These are phyloP conservation scores for Reticulitermes speratus DNA, from an alignment of 1,140 invertebrate species.

Conservation along the genomic window DNA sequence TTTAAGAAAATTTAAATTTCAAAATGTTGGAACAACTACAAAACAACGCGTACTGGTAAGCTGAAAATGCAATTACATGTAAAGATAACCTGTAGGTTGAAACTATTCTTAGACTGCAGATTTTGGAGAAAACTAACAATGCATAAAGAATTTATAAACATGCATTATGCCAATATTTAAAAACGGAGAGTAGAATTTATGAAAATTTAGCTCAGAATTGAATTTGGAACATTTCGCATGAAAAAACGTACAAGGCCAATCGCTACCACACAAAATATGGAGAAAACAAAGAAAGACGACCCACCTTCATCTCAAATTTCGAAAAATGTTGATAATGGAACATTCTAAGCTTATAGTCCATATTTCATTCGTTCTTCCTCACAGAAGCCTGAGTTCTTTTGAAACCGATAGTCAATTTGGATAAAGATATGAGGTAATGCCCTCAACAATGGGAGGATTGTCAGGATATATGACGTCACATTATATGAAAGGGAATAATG, in stretches of 20 bases:
- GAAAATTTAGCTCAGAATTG: not conserved
- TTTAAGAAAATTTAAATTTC: no score
- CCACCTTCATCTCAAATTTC: not conserved
- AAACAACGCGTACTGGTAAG: no score
- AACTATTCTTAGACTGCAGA: no score
- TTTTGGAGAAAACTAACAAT: no score
- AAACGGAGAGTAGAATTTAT: no score
- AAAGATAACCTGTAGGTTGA: no score
- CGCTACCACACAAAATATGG: not conserved
- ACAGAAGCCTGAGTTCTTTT: not conserved
- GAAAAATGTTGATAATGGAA: not conserved
- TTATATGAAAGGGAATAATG: not conserved
- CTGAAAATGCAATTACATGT: no score
- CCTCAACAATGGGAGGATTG: not conserved
- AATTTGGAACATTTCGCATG: not conserved
- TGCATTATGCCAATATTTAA: no score
- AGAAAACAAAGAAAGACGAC: no score
- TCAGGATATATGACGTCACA: not conserved
- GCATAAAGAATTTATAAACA: no score
- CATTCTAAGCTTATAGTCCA: not conserved
- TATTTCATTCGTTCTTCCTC: not conserved
- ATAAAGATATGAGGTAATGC: not conserved
- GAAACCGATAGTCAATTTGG: not conserved
- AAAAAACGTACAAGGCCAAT: not conserved
- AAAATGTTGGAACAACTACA: no score